Conservation (phyloP, 2,797 vertebrate genomes). For the Distichodus sexfasciatus region DNA sequence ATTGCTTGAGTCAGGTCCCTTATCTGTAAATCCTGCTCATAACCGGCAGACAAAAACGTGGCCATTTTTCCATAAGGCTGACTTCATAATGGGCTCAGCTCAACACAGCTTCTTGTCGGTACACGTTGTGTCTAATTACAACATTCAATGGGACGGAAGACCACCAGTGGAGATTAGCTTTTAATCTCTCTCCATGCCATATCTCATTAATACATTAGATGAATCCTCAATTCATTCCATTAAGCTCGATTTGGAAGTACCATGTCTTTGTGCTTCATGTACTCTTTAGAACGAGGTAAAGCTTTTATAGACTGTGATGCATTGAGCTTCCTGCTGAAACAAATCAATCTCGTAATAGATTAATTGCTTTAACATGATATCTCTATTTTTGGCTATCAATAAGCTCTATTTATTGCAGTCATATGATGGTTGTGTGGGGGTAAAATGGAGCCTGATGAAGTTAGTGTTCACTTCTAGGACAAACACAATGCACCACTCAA, state of each 20-base stretch:
- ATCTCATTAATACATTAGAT: conserved; percentile 64
- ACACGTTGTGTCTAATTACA: conserved; percentile 41
- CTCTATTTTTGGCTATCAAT: conserved; percentile 8
- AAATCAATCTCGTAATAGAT: neutral
- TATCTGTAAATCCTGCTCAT: neutral
- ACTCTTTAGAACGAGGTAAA: conserved; percentile 19
- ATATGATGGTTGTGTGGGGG: neutral
- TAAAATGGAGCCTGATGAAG: neutral
- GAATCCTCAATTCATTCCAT: conserved; percentile 47
- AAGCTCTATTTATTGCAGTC: neutral
- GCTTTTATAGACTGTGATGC: neutral
- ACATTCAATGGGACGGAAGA: conserved; percentile 46
- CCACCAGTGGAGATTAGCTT: conserved; percentile 48
- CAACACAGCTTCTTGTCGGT: conserved; percentile 33
- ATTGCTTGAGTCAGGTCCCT: neutral
- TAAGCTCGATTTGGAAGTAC: conserved; percentile 30
- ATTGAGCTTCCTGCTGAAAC: neutral
- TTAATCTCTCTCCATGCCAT: conserved; percentile 55
- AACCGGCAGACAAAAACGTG: conserved; percentile 25
- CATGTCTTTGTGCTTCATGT: conserved; percentile 2
- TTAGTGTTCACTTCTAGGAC: neutral
- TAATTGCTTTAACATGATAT: neutral
- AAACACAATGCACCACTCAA: too few relatives aligned
- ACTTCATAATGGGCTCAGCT: conserved; percentile 28
- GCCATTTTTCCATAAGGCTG: conserved; percentile 21